Evolutionary conservation across 2,888 invertebrate genomes (phyloP), one percentile per base, ranked within the genome.

Genomic region (Apeira syringaria): DNA sequence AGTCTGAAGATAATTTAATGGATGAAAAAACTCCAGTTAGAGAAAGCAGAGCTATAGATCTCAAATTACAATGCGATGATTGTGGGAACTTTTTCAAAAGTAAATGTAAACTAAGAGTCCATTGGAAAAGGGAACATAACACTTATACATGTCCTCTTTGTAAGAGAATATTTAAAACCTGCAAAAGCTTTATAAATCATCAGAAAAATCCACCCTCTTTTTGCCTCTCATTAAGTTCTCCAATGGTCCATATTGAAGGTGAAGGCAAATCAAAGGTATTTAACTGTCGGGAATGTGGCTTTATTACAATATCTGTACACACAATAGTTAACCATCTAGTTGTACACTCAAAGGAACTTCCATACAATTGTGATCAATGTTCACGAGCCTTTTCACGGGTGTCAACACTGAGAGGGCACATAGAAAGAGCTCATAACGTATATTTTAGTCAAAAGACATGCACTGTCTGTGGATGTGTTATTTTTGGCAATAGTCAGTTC

Each of bases 341-440:
- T 0, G 65, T 53, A 17, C 87, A 86, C 31, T 75, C 59, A 0
- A 83, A 86, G 0, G 75, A 74, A 1, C 53, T 67, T 12, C 76
- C 77, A 0, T 80, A 36, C 38, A 44, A 68, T 39, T 87, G 87
- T 52, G 58, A 74, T 1, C 44, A 72, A 12, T 87, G 87, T 42
- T 42, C 44, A 0, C 74, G 61, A 30, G 47, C 51, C 1, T 86
- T 68, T 26, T 68, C 78, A 0, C 86, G 86, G 39, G 61, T 57
- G 0, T 65, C 72, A 10, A 72, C 79, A 12, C 69, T 86, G 83
- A 41, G 68, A 64, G 2, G 83, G 74, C 43, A 68, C 60, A 44
- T 55, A 69, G 1, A 40, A 13, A 4, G 12, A 42, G 44, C 2
- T 62, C 64, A 15, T 52, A 55, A 0, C 43, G 52, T 1, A 43